These are phyloP conservation scores for Chloromyia formosa DNA, from an alignment of 2,888 invertebrate genomes.

Conservation along the genomic window DNA sequence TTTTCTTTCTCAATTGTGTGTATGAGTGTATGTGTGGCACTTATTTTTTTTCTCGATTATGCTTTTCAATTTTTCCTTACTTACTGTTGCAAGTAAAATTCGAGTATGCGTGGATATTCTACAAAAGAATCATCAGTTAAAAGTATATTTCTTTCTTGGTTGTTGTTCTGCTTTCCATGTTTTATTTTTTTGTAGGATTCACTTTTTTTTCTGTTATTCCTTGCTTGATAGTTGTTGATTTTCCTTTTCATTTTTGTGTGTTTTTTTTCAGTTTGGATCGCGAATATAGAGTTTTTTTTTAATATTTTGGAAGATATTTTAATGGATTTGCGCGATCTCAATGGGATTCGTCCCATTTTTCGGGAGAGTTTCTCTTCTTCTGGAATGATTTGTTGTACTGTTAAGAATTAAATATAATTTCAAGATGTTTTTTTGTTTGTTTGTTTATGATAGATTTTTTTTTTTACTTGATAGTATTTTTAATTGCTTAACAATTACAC, in stretches of 20 bases:
- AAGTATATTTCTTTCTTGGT: not conserved
- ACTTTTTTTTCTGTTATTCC: not conserved
- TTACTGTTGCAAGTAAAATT: conserved; percentile 3
- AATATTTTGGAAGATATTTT: conserved; percentile 24
- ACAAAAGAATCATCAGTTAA: conserved; percentile 29
- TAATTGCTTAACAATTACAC: conserved; percentile 36
- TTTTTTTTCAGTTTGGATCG: not conserved
- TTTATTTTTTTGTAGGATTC: not conserved
- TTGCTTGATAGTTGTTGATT: not conserved
- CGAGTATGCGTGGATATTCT: conserved; percentile 13
- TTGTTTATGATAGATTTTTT: not conserved
- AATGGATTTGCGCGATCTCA: conserved; percentile 17
- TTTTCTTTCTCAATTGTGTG: too few species aligned
- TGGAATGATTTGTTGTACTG: conserved; percentile 41
- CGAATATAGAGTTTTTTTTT: not conserved
- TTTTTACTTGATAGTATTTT: conserved; percentile 22
- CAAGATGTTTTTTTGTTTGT: conserved; percentile 25
- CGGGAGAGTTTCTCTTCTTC: conserved; percentile 21
- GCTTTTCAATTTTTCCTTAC: conserved; percentile 4
- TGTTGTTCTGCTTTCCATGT: not conserved
- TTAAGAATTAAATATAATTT: conserved; percentile 43
- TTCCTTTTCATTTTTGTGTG: not conserved
- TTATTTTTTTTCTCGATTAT: conserved; percentile 14
- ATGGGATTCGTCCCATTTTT: not conserved
- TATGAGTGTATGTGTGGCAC: conserved; percentile 20